Percentiles rank a stretch among this genome's conserved stretches.
phyloP scores from a whole-genome alignment of 2,113 vertebrate genomes.

The Campylorhamphus procurvoides region DNA sequence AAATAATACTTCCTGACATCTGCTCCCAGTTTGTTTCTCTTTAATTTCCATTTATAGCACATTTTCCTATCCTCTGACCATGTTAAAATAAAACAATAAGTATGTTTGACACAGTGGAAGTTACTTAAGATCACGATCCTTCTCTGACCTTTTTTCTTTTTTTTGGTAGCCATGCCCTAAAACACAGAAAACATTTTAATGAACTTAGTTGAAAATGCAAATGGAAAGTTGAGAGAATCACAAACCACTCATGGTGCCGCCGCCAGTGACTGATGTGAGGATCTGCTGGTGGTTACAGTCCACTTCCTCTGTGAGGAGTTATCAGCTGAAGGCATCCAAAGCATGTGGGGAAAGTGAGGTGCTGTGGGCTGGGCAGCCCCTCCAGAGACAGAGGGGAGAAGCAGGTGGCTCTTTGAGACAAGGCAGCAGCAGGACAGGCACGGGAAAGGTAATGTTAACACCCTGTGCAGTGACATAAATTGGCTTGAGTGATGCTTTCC shows the following conservation, averaged over 20 bases:
- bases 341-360: neutral
- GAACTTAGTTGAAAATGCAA: neutral
- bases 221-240: neutral
- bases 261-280: neutral
- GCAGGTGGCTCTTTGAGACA: neutral
- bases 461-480: neutral
- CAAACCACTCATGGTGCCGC: accelerated
- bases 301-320: neutral
- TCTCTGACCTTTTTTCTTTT: neutral
- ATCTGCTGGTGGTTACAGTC: neutral
- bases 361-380: neutral
- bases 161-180: neutral
- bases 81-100: slow-evolving; percentile 67
- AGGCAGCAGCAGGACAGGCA: neutral
- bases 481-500: neutral
- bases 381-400: neutral
- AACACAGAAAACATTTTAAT: neutral
- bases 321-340: neutral
- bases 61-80: slow-evolving; percentile 64
- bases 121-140: slow-evolving; percentile 45
- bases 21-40: slow-evolving; percentile 69
- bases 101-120: slow-evolving; percentile 40
- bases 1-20: slow-evolving; percentile 70
- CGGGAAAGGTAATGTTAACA: neutral
- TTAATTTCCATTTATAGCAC: slow-evolving; percentile 68